Base-by-base conservation (phyloP, 2,888 invertebrate species). In the Cacoxenus indagator region DNA sequence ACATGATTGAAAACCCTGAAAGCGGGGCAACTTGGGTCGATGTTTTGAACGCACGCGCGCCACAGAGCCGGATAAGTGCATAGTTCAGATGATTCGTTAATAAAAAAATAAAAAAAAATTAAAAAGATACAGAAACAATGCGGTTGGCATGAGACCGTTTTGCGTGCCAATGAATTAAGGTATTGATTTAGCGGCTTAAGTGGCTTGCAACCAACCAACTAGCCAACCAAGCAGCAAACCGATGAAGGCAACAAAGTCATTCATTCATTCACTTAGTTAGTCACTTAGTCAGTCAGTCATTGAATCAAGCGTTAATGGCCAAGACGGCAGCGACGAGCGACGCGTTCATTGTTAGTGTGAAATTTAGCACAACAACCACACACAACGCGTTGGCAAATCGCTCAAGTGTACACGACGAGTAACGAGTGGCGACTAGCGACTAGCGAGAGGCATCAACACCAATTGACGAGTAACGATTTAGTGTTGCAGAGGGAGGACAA, bases 361-460 rank as follows among this genome's bases (percentile, higher is more conserved):
- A 81, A 82, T 81, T 82, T 82, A 78, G 81, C 82, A 76, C 81
- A 82, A 70, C n/a, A n/a, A n/a, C n/a, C n/a, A n/a, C n/a, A n/a
- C 75, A 8, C 55, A 55, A 55, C 6, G 55, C 55, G 19, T 14
- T 27, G 19, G 48, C 48, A 48, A 48, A 6, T 4, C n/a, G 6
- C 6, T 3, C 48, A 48, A 48, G n/a, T n/a, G n/a, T 17, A 29
- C 2, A 1, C 37, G 1, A 37, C 37, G 37, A 37, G 37, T 37
- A 37, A 37, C 37, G 37, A 37, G 37, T 37, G 14, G 37, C 9
- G n/a, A n/a, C n/a, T n/a, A n/a, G n/a, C n/a, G n/a, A n/a, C n/a
- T n/a, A n/a, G n/a, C n/a, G n/a, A n/a, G n/a, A n/a, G n/a, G n/a
- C n/a, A n/a, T n/a, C n/a, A n/a, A n/a, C n/a, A n/a, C n/a, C n/a